Evolutionary conservation across 2,797 vertebrate genomes (phyloP).

Genomic region (Parotocinclus haroldoi): DNA sequence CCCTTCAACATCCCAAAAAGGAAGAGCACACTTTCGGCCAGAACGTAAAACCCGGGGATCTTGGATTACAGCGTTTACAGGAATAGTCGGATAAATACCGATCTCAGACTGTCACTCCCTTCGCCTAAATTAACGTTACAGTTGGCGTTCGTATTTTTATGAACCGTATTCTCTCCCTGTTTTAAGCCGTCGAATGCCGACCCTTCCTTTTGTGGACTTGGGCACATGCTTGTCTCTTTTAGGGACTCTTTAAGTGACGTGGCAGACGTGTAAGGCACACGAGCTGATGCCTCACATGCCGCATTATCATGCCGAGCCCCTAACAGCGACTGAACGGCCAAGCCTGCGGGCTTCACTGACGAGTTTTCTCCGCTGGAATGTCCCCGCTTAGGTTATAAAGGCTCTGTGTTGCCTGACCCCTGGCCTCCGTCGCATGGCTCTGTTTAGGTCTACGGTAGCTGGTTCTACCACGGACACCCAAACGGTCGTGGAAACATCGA

Average conservation of each 20-base stretch:
- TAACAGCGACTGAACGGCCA: constrained; percentile 51
- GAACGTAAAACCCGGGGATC: constrained; percentile 28
- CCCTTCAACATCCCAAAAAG: constrained; percentile 32
- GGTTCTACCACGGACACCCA: constrained; percentile 54
- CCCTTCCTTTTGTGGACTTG: constrained; percentile 51
- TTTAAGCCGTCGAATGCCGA: constrained; percentile 55
- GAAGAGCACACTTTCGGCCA: constrained; percentile 34
- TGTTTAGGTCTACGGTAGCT: constrained; percentile 62
- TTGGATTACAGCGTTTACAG: constrained; percentile 56
- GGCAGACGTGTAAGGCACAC: constrained; percentile 47
- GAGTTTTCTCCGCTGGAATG: constrained; percentile 70
- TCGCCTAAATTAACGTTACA: constrained; percentile 56
- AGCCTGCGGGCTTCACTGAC: constrained; percentile 62
- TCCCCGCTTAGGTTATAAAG: constrained; percentile 69
- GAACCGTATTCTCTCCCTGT: constrained; percentile 41
- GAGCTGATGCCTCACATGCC: constrained; percentile 65
- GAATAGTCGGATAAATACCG: constrained; percentile 47
- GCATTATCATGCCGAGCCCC: constrained; percentile 63
- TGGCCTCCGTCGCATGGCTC: constrained; percentile 64
- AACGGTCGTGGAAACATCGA: no score
- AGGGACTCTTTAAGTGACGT: constrained; percentile 57
- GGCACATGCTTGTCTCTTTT: constrained; percentile 40
- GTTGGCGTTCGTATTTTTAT: constrained; percentile 59
- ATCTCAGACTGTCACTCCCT: constrained; percentile 38
- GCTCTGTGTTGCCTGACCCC: constrained; percentile 70